Conservation (phyloP, 2,888 invertebrate species). For the Tanypteryx hageni region DNA sequence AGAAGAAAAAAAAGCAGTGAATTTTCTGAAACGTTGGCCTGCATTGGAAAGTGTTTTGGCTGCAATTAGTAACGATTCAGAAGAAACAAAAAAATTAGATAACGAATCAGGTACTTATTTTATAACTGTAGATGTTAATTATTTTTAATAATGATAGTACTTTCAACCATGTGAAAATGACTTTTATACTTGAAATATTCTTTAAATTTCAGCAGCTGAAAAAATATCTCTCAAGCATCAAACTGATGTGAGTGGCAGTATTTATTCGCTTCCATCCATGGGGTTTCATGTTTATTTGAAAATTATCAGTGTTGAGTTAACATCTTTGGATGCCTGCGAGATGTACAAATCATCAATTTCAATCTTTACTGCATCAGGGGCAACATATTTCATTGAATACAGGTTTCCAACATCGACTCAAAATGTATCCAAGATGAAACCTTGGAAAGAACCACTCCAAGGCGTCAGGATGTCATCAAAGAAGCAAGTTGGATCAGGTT, state of each 20-base stretch:
- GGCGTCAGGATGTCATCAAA: not conserved
- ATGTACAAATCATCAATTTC: not conserved
- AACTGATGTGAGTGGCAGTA: no score
- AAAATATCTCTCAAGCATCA: not conserved
- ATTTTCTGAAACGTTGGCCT: constrained; percentile 74
- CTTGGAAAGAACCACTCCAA: not conserved
- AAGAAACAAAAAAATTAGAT: not conserved
- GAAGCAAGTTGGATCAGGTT: not conserved
- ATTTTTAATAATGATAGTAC: not conserved
- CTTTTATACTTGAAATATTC: not conserved
- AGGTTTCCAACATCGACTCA: not conserved
- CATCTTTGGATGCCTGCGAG: not conserved
- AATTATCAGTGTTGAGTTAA: not conserved
- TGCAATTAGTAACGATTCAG: not conserved
- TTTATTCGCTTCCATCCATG: not conserved
- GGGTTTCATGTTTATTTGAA: not conserved
- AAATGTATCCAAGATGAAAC: not conserved
- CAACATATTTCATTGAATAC: not conserved
- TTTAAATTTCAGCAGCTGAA: not conserved
- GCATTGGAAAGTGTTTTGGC: constrained; percentile 72
- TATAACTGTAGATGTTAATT: not conserved
- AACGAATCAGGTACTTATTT: not conserved
- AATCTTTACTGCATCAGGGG: not conserved
- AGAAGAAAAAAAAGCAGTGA: constrained; percentile 74
- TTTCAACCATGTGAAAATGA: not conserved